phyloP scores from a whole-genome alignment of 2,888 invertebrate species.

The Drosophila cognata region DNA sequence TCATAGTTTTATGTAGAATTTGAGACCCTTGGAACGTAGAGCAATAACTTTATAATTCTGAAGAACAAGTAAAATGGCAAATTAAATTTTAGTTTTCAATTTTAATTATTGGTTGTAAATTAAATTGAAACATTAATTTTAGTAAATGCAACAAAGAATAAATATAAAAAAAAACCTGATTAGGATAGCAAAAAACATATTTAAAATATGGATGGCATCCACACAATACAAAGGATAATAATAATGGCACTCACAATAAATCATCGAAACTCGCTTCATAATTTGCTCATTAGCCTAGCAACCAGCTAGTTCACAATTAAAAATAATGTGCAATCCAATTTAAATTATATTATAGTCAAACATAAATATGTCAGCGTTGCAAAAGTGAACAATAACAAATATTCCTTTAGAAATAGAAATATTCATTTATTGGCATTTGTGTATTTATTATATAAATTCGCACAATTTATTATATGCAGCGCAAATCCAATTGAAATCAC shows the following conservation, averaged over 20 bases:
- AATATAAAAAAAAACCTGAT: neutral
- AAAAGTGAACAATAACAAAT: neutral
- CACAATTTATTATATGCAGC: neutral
- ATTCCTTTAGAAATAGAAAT: neutral
- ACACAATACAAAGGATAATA: neutral
- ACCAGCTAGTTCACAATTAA: neutral
- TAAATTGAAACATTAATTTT: neutral
- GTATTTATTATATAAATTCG: neutral
- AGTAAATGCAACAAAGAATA: neutral
- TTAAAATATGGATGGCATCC: neutral
- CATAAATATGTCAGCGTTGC: neutral
- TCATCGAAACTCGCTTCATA: neutral
- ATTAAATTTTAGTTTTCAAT: too few species aligned
- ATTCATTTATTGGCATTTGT: neutral
- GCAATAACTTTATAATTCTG: neutral
- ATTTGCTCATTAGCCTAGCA: neutral
- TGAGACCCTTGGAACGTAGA: neutral
- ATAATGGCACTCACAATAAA: neutral
- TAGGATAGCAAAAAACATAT: neutral
- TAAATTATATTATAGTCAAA: neutral
- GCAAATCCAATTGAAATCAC: neutral
- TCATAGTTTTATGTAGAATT: neutral
- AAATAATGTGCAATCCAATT: neutral
- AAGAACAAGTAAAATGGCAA: neutral
- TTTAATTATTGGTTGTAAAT: neutral